These are phyloP conservation scores for Colossoma macropomum DNA, from an alignment of 2,113 vertebrate species.

Conservation along the genomic window DNA sequence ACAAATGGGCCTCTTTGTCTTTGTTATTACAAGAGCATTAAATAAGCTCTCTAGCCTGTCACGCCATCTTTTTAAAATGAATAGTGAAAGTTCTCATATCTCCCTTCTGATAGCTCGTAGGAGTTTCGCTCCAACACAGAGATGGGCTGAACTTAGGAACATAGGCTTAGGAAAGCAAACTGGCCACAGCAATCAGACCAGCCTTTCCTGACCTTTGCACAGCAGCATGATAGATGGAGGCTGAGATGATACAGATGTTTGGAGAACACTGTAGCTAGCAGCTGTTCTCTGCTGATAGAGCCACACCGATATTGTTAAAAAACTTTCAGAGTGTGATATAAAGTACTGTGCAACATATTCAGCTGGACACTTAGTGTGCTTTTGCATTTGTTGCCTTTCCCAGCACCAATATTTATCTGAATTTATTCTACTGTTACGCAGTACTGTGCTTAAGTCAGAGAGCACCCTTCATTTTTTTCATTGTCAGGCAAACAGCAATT, in stretches of 20 bases:
- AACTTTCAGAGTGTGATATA: not conserved
- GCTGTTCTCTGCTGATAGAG: not conserved
- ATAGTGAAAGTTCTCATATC: not conserved
- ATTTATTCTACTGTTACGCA: too few relatives aligned
- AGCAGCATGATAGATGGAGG: not conserved
- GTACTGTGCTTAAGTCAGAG: too few relatives aligned
- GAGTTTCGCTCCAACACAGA: not conserved
- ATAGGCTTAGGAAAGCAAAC: not conserved
- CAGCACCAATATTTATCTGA: too few relatives aligned
- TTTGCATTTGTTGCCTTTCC: too few relatives aligned
- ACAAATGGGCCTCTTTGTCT: not conserved
- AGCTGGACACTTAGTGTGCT: not conserved
- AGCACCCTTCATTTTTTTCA: too few relatives aligned
- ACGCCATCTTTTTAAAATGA: not conserved
- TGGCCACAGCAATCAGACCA: constrained; percentile 15
- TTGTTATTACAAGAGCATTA: constrained; percentile 37
- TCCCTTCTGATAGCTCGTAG: not conserved
- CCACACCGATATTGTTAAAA: not conserved
- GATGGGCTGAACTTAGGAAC: not conserved
- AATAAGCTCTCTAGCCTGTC: constrained; percentile 15
- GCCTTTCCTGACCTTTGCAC: not conserved
- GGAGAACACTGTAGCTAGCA: constrained; percentile 18
- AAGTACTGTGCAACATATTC: not conserved
- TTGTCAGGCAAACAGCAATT: too few relatives aligned
- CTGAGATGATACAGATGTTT: constrained; percentile 26